These are phyloP conservation scores for Tetragonula clypearis DNA, from an alignment of 1,140 invertebrate species.

Conservation along the genomic window DNA sequence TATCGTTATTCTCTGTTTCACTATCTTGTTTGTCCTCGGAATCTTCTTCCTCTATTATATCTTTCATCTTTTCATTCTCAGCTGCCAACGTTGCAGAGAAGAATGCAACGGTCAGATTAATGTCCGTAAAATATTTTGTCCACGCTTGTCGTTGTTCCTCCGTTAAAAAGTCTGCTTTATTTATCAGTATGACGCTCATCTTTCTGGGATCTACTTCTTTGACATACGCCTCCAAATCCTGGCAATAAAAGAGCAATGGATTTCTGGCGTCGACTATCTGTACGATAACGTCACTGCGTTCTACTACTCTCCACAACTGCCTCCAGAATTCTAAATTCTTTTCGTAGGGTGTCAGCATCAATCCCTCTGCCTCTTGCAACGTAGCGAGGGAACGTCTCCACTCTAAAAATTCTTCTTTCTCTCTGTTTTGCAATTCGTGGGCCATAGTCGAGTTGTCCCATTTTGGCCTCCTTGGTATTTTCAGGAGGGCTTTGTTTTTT, in stretches of 20 bases:
- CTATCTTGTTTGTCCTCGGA: slow-evolving; percentile 62
- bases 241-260: slow-evolving; percentile 96
- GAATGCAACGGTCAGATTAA: slow-evolving; percentile 88
- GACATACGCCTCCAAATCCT: slow-evolving; percentile 97
- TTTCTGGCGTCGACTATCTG: slow-evolving; percentile 99
- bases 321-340: slow-evolving; percentile 99
- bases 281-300: slow-evolving; percentile 96
- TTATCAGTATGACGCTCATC: slow-evolving; percentile 93
- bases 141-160: slow-evolving; percentile 91
- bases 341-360: slow-evolving; percentile 98
- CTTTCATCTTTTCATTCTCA: slow-evolving; percentile 76
- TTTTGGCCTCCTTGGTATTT: slow-evolving; percentile 91
- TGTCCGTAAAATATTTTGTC: slow-evolving; percentile 92
- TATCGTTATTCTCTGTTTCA: slow-evolving; percentile 47
- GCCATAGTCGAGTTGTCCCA: slow-evolving; percentile 90
- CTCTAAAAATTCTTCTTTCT: slow-evolving; percentile 92
- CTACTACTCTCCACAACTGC: slow-evolving; percentile 98
- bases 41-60: slow-evolving; percentile 65
- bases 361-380: slow-evolving; percentile 90
- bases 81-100: slow-evolving; percentile 89
- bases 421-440: slow-evolving; percentile 89
- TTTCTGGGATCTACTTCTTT: slow-evolving; percentile 91
- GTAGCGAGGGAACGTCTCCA: slow-evolving; percentile 92
- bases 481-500: slow-evolving; percentile 85
- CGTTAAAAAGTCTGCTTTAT: slow-evolving; percentile 98